A percentile compares a stretch with the other conserved stretches of the same genome.
Evolutionary conservation across 2,797 vertebrate genomes (phyloP).

Genomic region (Choloepus didactylus): DNA sequence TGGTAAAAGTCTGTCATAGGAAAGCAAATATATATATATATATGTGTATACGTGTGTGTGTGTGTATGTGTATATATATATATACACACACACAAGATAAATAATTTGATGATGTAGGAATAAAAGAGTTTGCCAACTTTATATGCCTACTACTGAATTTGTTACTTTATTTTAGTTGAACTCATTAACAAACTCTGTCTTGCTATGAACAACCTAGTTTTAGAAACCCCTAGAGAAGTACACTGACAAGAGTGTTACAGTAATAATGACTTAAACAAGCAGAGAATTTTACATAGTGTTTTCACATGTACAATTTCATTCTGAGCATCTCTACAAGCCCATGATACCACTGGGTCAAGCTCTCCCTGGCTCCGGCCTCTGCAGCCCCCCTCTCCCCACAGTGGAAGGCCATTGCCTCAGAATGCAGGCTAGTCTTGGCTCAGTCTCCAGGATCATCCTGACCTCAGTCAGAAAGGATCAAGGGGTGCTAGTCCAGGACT

Average conservation of each 20-base stretch:
- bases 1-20: no score
- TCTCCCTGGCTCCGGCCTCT: no score
- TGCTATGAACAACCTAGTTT: rapidly evolving
- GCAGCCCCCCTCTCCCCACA: neutral
- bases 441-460: neutral
- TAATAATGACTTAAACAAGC: rapidly evolving
- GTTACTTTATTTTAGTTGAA: neutral
- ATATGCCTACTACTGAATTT: no score
- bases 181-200: neutral
- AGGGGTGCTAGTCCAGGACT: no score
- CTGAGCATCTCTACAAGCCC: rapidly evolving
- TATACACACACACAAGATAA: no score
- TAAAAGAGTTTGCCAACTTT: neutral
- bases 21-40: neutral
- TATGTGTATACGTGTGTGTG: no score
- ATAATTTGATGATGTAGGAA: neutral
- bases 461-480: neutral
- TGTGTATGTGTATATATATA: no score
- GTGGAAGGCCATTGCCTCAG: no score
- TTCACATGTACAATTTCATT: neutral
- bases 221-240: no score
- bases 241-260: neutral
- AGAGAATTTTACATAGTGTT: neutral
- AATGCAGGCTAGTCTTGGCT: no score
- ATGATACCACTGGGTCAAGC: neutral